phyloP scores from a whole-genome alignment of 2,113 vertebrate genomes.

The Phasianus colchicus region DNA sequence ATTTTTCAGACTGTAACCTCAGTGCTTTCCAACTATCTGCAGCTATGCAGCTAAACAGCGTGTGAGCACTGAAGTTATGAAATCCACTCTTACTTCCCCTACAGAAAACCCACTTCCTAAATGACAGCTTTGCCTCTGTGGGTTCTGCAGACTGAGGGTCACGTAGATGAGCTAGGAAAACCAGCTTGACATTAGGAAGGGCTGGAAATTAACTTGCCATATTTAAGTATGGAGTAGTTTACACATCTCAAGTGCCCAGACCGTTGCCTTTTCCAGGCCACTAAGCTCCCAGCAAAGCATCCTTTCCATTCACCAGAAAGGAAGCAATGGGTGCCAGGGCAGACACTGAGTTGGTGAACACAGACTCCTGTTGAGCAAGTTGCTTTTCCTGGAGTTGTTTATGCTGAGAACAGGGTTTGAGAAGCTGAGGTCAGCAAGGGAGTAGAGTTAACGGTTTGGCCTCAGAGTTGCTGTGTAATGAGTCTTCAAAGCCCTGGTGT shows the following conservation, averaged over 20 bases:
- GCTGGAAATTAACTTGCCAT: neutral
- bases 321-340: constrained; percentile 42
- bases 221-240: neutral
- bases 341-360: constrained; percentile 34
- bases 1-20: neutral
- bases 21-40: neutral
- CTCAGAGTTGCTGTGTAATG: neutral
- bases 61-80: neutral
- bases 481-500: neutral
- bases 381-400: constrained; percentile 64
- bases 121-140: neutral
- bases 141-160: neutral
- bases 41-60: neutral
- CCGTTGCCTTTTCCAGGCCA: neutral
- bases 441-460: constrained; percentile 11
- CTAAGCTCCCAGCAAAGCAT: neutral
- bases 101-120: neutral
- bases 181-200: neutral
- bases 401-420: constrained; percentile 15
- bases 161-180: neutral
- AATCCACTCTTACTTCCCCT: constrained; percentile 9
- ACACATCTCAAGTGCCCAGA: neutral
- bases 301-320: constrained; percentile 21
- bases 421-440: constrained; percentile 49
- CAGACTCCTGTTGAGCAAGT: constrained; percentile 5